phyloP scores from a whole-genome alignment of 1,140 invertebrate genomes.

The Drosophila teissieri region DNA sequence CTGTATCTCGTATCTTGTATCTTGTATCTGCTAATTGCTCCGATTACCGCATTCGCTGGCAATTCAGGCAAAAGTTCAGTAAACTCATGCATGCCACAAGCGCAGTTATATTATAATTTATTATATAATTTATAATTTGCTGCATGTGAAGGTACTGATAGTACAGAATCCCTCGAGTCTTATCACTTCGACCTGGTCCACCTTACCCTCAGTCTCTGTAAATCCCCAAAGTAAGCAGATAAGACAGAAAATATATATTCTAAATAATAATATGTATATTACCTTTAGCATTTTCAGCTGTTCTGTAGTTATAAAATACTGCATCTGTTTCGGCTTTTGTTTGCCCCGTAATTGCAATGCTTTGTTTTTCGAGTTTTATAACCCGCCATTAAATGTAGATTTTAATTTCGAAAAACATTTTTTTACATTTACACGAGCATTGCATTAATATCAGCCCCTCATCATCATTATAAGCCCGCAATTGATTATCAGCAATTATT shows the following conservation, averaged over 20 bases:
- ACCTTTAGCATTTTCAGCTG: not conserved
- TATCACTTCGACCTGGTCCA: slow-evolving; percentile 10
- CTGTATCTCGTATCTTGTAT: slow-evolving; percentile 16
- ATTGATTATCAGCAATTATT: slow-evolving; percentile 47
- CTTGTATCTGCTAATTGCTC: slow-evolving; percentile 49
- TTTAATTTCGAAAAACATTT: slow-evolving; percentile 13
- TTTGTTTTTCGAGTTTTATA: slow-evolving; percentile 3
- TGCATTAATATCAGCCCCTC: slow-evolving; percentile 10
- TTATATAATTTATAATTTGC: slow-evolving; percentile 27
- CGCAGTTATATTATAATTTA: slow-evolving; percentile 32
- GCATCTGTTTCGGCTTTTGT: not conserved
- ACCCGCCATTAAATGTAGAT: slow-evolving; percentile 23
- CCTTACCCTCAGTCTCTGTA: slow-evolving; percentile 12
- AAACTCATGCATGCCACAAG: slow-evolving; percentile 27
- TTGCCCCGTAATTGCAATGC: not conserved
- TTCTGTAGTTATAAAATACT: not conserved
- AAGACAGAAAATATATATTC: not conserved
- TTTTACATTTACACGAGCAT: slow-evolving; percentile 11
- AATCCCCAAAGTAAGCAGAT: slow-evolving; percentile 21
- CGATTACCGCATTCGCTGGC: slow-evolving; percentile 37
- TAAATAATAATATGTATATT: not conserved
- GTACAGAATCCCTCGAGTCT: slow-evolving; percentile 5
- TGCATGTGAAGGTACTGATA: slow-evolving; percentile 18
- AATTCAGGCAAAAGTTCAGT: slow-evolving; percentile 35
- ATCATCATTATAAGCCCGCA: slow-evolving; percentile 7